phyloP scores from a whole-genome alignment of 1,140 invertebrate species.

The Galleria mellonella region DNA sequence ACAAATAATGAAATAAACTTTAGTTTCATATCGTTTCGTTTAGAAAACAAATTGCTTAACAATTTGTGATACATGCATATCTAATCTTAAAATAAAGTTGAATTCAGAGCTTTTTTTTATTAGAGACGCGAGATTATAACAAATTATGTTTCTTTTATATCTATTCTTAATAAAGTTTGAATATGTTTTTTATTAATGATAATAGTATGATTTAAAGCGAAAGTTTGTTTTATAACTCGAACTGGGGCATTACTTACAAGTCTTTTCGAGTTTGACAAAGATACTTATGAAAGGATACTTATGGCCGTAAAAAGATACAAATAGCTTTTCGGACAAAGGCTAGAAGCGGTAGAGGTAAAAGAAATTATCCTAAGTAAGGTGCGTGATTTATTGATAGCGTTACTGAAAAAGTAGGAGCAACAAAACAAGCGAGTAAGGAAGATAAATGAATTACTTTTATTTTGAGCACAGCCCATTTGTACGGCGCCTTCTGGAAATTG shows the following conservation, averaged over 20 bases:
- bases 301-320: conserved; percentile 23
- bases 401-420: conserved; percentile 36
- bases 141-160: no score
- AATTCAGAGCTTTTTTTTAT: no score
- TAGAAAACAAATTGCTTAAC: no score
- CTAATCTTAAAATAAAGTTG: no score
- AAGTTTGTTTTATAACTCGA: no score
- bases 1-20: no score
- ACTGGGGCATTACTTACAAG: not conserved
- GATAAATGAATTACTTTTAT: conserved; percentile 67
- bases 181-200: no score
- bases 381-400: conserved; percentile 62
- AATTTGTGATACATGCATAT: no score
- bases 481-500: conserved; percentile 20
- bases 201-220: no score
- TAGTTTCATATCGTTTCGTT: no score
- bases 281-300: conserved; percentile 16
- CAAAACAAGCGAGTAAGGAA: conserved; percentile 65
- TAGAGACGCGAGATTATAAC: no score
- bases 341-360: conserved; percentile 26
- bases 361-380: conserved; percentile 52
- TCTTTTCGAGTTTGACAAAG: conserved; percentile 3
- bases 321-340: conserved; percentile 30
- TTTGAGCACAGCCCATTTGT: conserved; percentile 41
- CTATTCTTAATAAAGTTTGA: no score